Conservation (phyloP, 2,797 vertebrate species). For the Pseudochirops cupreus region DNA sequence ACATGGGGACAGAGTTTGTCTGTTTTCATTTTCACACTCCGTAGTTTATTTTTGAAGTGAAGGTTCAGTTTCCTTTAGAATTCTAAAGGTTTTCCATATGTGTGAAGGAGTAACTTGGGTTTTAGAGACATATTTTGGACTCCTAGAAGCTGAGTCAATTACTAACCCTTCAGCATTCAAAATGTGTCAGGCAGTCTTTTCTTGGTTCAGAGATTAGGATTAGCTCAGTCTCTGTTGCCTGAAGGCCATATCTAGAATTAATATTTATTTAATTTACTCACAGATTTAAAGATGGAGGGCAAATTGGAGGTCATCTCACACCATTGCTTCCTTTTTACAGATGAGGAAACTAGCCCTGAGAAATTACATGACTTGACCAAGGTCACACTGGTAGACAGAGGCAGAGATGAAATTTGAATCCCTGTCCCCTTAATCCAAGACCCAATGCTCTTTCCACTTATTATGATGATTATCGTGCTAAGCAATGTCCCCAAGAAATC, state of each 20-base stretch:
- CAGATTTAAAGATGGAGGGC: not conserved
- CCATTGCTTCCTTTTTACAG: not conserved
- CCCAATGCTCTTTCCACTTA: not conserved
- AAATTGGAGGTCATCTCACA: not conserved
- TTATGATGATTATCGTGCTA: not conserved
- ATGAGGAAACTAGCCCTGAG: not conserved
- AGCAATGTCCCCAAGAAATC: not conserved
- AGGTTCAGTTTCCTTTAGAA: slow-evolving; percentile 2
- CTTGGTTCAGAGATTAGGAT: not conserved
- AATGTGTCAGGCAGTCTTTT: not conserved
- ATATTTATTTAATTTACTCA: not conserved
- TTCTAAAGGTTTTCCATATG: slow-evolving; percentile 11
- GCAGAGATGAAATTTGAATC: not conserved
- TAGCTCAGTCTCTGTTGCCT: not conserved
- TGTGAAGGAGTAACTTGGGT: slow-evolving; percentile 4
- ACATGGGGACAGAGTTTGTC: not conserved
- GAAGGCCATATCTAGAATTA: not conserved
- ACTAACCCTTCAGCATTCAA: not conserved
- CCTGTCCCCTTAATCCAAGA: not conserved
- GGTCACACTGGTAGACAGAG: not conserved
- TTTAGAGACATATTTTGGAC: not conserved
- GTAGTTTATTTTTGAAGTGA: not conserved
- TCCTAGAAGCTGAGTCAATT: not conserved
- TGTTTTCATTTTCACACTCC: not conserved
- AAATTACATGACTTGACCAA: not conserved